A percentile compares a stretch with the other conserved stretches of the same genome.
Evolutionary conservation across 2,797 vertebrate genomes (phyloP).

Genomic region (Lutra lutra): DNA sequence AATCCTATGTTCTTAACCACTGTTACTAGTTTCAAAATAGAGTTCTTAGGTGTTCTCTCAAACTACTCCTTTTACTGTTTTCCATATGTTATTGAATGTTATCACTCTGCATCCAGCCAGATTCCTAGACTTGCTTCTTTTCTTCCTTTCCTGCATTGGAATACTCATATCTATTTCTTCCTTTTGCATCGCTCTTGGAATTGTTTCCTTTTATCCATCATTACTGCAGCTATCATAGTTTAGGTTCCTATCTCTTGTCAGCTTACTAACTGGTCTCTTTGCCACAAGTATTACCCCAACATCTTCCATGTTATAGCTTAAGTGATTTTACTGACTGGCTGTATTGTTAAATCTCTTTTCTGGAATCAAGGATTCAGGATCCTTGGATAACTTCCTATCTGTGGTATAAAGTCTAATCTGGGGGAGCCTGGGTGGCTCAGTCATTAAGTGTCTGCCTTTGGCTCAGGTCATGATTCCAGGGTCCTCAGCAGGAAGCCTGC

Average conservation of each 20-base stretch:
- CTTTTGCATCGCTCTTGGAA: background rate
- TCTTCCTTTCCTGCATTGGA: background rate
- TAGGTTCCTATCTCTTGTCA: background rate
- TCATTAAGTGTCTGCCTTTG: too few species aligned
- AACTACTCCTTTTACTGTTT: background rate
- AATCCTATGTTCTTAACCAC: background rate
- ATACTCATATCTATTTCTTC: background rate
- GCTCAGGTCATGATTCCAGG: too few species aligned
- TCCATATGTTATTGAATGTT: background rate
- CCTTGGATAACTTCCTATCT: background rate
- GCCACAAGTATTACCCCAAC: background rate
- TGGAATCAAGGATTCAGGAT: constrained; percentile 34
- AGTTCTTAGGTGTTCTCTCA: background rate
- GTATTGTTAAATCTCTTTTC: background rate
- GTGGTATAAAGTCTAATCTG: background rate
- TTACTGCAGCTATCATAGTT: background rate
- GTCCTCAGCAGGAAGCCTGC: too few species aligned
- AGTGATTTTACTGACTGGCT: background rate
- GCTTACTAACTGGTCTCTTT: background rate
- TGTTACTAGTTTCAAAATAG: constrained; percentile 1
- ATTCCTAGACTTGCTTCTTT: background rate
- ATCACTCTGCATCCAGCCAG: background rate
- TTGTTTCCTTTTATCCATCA: background rate
- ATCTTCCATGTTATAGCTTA: background rate
- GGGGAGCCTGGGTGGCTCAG: too few species aligned